Evolutionary conservation across 2,797 vertebrate species (phyloP).

Genomic region (Diplodus sargus): DNA sequence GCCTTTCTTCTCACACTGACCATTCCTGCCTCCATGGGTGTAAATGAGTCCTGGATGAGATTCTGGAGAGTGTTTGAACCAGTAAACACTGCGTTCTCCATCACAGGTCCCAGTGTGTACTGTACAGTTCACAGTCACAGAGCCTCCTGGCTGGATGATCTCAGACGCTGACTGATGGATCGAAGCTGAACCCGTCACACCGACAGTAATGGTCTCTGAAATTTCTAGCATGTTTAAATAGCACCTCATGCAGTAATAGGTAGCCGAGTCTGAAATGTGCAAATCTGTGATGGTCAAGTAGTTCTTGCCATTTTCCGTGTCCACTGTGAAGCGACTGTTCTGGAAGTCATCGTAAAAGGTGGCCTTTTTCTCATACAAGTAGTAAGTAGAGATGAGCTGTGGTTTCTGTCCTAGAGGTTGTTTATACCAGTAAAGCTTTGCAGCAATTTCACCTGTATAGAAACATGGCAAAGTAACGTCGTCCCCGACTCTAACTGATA

Average conservation of each 20-base stretch:
- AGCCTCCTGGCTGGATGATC: no score
- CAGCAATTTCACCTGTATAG: not conserved
- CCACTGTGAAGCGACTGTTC: constrained; percentile 4
- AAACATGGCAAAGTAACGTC: constrained; percentile 44
- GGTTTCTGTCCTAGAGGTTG: constrained; percentile 36
- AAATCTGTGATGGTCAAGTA: constrained; percentile 17
- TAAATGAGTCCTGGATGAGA: no score
- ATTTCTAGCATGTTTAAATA: not conserved
- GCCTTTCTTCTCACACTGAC: no score
- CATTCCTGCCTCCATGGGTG: no score
- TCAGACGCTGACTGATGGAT: no score
- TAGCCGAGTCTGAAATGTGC: constrained; percentile 5
- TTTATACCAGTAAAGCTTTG: constrained; percentile 43
- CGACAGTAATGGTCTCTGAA: constrained; percentile 3
- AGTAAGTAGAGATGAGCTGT: constrained; percentile 31
- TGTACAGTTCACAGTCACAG: no score
- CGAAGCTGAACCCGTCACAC: constrained; percentile 7
- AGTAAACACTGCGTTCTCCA: not conserved
- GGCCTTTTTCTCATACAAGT: not conserved
- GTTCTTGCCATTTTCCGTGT: not conserved
- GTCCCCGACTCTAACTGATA: constrained; percentile 25
- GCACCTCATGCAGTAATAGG: constrained; percentile 14
- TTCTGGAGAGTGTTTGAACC: no score
- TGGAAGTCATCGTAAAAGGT: constrained; percentile 21
- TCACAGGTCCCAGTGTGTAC: constrained; percentile 25